Base-by-base conservation (phyloP, 1,140 invertebrate genomes). In the Oryzaephilus surinamensis region DNA sequence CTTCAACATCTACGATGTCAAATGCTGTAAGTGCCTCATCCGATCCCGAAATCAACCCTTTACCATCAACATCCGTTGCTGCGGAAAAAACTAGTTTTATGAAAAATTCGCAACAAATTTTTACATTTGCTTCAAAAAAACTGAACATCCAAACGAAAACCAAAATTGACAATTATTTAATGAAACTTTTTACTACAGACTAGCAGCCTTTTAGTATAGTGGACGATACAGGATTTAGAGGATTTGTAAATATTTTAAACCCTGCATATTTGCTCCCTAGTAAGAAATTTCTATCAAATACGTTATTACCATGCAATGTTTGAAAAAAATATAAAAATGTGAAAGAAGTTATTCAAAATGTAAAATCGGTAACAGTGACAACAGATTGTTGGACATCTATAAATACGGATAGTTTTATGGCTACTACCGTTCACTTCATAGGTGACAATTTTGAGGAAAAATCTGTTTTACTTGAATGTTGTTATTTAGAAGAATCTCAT, bases 121-220 rank as follows among this genome's bases (percentile, higher is more conserved):
- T 19, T 20, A 26, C 18, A 36, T 15, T 34, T 10, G 2, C n/a
- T 39, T 10, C 14, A 29, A 5, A 28, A 38, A 24, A 16, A 19
- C 24, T 10, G 7, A 12, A 37, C 5, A 19, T 4, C 4, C 4
- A 10, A 16, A n/a, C 20, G 2, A 3, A 31, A 16, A 32, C 12
- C 12, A 32, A 32, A 7, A 14, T 8, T n/a, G 46, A 26, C 37
- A 46, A 44, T n/a, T n/a, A 40, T 33, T 44, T 16, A 20, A 21
- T 46, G n/a, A 28, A 47, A 32, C 14, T 51, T 16, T 45, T 56
- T 23, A 50, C 27, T 13, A 16, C 32, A 11, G 50, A 54, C 32
- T 55, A 40, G 36, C 48, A 57, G 37, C 45, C 48, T 23, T 55
- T 55, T 39, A 45, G 45, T 11, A 35, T 55, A 20, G 49, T 57